A percentile compares a stretch with the other conserved stretches of the same genome.
Evolutionary conservation across 2,797 vertebrate genomes (phyloP).

Genomic region (Arnoldichthys spilopterus): DNA sequence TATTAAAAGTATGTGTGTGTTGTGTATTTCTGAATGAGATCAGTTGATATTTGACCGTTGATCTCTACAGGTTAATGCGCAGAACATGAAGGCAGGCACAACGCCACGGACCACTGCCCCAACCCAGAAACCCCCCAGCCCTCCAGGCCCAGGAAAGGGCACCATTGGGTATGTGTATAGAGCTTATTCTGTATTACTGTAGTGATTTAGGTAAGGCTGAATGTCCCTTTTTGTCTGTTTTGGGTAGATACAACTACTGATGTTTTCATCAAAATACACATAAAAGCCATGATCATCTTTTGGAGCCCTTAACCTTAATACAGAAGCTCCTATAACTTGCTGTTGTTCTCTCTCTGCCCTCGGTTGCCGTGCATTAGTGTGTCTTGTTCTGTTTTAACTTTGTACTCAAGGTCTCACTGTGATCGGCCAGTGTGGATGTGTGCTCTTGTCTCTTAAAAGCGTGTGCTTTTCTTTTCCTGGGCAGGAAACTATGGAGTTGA

Average conservation of each 20-base stretch:
- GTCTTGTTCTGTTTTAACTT: not conserved
- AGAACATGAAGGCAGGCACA: constrained; percentile 95
- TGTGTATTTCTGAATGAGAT: constrained; percentile 13
- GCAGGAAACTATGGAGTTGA: constrained; percentile 40
- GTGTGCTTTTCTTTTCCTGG: constrained; percentile 31
- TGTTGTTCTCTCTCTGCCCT: not conserved
- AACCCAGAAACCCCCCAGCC: constrained; percentile 97
- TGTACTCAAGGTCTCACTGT: not conserved
- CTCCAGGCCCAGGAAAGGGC: constrained; percentile 94
- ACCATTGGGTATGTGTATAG: constrained; percentile 90
- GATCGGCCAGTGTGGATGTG: not conserved
- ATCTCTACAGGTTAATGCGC: constrained; percentile 88
- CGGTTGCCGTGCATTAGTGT: not conserved
- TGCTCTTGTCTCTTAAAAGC: not conserved
- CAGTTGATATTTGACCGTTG: not conserved
- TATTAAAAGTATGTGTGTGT: not conserved
- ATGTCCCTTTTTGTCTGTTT: not conserved
- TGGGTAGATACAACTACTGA: not conserved
- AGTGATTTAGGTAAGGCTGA: not conserved
- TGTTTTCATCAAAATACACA: not conserved
- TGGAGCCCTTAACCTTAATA: not conserved
- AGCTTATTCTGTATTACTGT: not conserved
- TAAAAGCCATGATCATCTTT: not conserved
- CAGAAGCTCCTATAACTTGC: not conserved
- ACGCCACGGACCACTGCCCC: constrained; percentile 93